Base-by-base conservation (phyloP, 2,797 vertebrate species). In the Kryptopterus vitreolus region DNA sequence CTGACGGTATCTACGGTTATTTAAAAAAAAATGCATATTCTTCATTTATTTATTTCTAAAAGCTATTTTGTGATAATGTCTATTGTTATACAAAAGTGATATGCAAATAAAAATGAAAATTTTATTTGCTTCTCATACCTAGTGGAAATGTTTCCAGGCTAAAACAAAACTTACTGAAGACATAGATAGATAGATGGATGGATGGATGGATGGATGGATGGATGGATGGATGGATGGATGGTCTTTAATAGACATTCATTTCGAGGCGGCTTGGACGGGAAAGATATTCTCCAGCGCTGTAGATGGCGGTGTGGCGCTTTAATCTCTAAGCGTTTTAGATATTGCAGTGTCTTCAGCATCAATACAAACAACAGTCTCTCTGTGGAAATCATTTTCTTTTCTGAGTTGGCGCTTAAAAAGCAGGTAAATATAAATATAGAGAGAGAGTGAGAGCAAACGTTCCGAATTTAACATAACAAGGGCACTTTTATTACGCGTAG, bases 391-490 rank as follows among this genome's bases (percentile, higher is more conserved):
- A 63, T 43, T 88, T 91, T 90, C 87, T 88, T 90, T 79, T 11
- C 78, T 89, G 57, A 70, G 75, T 84, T 84, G 88, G 88, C 43
- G 35, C 82, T 59, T 61, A 80, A 83, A 66, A 92, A 89, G n/a
- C 92, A 93, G 92, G 92, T 92, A 55, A 76, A 13, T 12, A 0
- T 55, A 3, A 43, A 43, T 12, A 10, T 0, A 43, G 7, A 10
- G n/a, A n/a, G n/a, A n/a, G n/a, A n/a, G n/a, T n/a, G n/a, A n/a
- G n/a, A n/a, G 8, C 0, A 43, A 43, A 43, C 7, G 8, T 1
- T 7, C 38, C 10, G 8, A 10, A 10, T 58, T 20, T 12, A 20
- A 55, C 35, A 43, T 35, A 43, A 0, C 15, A 55, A 15, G 22
- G 2, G 70, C 20, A 16, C 31, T 4, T 24, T 3, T 59, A 11